Base-by-base conservation (phyloP, 2,888 invertebrate genomes). In the Epirrhoe tristata region DNA sequence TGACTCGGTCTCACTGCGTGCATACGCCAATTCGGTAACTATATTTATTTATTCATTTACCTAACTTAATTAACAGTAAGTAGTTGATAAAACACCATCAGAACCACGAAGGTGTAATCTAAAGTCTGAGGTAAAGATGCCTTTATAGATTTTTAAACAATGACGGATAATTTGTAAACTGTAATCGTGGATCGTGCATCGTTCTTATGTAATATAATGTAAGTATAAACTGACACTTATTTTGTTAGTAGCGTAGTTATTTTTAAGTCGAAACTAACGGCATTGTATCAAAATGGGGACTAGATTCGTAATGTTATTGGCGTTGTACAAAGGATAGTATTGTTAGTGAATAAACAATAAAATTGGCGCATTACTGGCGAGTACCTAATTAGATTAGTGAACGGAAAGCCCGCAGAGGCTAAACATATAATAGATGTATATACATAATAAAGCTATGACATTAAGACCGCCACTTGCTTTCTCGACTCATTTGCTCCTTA, bases 301-400 rank as follows among this genome's bases (percentile, higher is more conserved):
- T 91, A 92, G 89, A 85, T 81, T 77, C 84, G 81, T 91, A 91
- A 90, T 87, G 88, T 89, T 91, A 90, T 91, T 90, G 92, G 91
- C 89, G 87, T 90, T 93, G 93, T 93, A 93, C 92, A 93, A 93
- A 92, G 86, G 88, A 89, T 74, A 90, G 89, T 90, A 89, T 90
- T 90, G 88, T 90, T 90, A 91, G 89, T 83, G 81, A 87, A 83
- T 90, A 90, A 87, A 88, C 86, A 86, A 89, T 86, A 81, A 89
- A 91, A 91, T 93, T 92, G 93, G 93, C 93, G 93, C 93, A 93
- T 93, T 93, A 93, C 93, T 93, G 92, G 93, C 91, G 93, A 93
- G 93, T 93, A 93, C 93, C 93, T 93, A 91, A 93, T 91, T 93
- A 93, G 93, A 84, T 82, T 93, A 93, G 91, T 86, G 85, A 88